Percentiles rank a stretch among this genome's conserved stretches.
Conservation (phyloP, 2,888 invertebrate species). For the Dugesia japonica region DNA sequence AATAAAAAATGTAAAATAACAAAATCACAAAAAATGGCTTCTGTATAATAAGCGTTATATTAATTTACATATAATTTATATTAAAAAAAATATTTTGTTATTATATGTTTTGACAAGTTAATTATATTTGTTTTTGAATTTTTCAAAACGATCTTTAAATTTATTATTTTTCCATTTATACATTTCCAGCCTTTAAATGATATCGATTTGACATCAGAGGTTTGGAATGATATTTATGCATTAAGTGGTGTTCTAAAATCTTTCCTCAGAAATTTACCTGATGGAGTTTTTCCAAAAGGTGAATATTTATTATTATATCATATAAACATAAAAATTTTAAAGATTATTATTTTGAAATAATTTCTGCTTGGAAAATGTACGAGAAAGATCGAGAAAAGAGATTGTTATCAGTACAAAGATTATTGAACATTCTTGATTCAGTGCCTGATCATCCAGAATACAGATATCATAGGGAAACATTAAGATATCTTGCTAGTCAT, state of each 20-base stretch:
- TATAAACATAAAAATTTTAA: no score
- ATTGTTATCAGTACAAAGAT: slow-evolving; percentile 30
- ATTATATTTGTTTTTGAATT: no score
- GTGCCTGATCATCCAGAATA: slow-evolving; percentile 33
- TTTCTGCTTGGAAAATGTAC: slow-evolving; percentile 14
- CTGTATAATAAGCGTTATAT: no score
- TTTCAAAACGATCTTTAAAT: no score
- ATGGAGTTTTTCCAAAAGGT: slow-evolving; percentile 27
- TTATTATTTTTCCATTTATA: no score
- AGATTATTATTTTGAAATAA: slow-evolving; percentile 15
- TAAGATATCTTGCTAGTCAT: slow-evolving; percentile 31
- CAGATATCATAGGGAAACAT: slow-evolving; percentile 22
- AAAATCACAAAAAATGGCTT: no score
- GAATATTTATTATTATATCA: neutral
- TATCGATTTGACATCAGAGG: slow-evolving; percentile 22
- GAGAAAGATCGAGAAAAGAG: slow-evolving; percentile 21
- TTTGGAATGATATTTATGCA: slow-evolving; percentile 27
- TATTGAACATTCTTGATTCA: slow-evolving; percentile 31
- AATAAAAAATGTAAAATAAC: no score
- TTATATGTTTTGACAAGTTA: no score
- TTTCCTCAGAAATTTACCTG: slow-evolving; percentile 24
- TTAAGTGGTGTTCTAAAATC: slow-evolving; percentile 15
- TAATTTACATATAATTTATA: no score
- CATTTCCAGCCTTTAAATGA: slow-evolving; percentile 17
- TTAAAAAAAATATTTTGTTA: no score